Evolutionary conservation across 2,797 vertebrate species (phyloP).

Genomic region (Mareca strepera): DNA sequence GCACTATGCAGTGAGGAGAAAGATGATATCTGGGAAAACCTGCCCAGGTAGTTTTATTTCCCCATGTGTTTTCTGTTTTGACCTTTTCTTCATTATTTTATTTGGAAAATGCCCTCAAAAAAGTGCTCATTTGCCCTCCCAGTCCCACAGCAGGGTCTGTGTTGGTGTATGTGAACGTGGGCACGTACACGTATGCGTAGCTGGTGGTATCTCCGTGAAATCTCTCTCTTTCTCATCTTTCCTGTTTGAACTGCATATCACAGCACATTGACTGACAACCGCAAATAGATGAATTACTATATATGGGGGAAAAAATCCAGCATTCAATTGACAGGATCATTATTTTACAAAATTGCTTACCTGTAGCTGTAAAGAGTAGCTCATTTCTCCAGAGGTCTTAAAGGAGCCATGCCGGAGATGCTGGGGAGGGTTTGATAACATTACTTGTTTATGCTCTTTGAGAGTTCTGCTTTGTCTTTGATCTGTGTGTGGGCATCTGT

Average conservation of each 20-base stretch:
- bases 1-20: not conserved
- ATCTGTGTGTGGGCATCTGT: not conserved
- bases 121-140: not conserved
- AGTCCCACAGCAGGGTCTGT: not conserved
- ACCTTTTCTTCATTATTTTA: not conserved
- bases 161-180: not conserved
- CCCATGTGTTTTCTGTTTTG: not conserved
- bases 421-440: not conserved
- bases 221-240: not conserved
- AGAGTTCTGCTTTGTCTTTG: not conserved
- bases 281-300: not conserved
- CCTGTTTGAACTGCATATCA: slow-evolving; percentile 22
- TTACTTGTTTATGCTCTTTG: not conserved
- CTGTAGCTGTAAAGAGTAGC: not conserved
- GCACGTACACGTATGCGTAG: not conserved
- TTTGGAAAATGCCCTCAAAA: not conserved
- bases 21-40: not conserved
- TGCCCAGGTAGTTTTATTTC: not conserved
- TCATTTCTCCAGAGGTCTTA: not conserved
- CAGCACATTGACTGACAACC: not conserved
- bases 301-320: not conserved
- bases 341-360: slow-evolving; percentile 34
- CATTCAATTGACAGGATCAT: not conserved
- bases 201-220: not conserved
- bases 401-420: not conserved